phyloP scores from a whole-genome alignment of 2,888 invertebrate genomes.

The Neoitamus cyanurus region DNA sequence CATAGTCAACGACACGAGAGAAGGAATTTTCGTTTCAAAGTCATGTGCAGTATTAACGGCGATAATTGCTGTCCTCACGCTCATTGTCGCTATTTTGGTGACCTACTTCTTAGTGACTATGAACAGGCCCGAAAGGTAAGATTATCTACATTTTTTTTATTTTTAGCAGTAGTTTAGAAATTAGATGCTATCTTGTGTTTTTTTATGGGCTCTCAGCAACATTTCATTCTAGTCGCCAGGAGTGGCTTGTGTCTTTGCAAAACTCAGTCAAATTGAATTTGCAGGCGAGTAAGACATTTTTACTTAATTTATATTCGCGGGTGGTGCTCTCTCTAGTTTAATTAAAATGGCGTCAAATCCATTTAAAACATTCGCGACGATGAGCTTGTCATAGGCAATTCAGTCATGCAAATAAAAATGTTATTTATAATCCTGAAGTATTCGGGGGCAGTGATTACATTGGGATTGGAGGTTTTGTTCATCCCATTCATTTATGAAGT shows the following conservation, averaged over 20 bases:
- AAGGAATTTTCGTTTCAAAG: conserved; percentile 63
- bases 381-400: not conserved
- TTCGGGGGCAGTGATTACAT: too few species aligned
- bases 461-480: too few species aligned
- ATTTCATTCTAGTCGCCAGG: not conserved
- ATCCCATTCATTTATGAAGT: too few species aligned
- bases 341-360: not conserved
- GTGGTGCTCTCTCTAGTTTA: not conserved
- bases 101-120: conserved; percentile 63
- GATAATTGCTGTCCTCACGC: conserved; percentile 59
- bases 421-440: too few species aligned
- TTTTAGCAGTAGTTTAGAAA: not conserved
- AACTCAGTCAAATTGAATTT: not conserved
- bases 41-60: conserved; percentile 60
- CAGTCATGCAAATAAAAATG: not conserved
- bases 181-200: not conserved
- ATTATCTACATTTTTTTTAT: not conserved
- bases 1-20: conserved; percentile 64
- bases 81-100: conserved; percentile 61
- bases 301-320: not conserved
- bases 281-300: not conserved
- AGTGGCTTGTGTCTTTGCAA: not conserved
- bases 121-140: conserved; percentile 58
- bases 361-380: not conserved
- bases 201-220: not conserved